A percentile compares a stretch with the other conserved stretches of the same genome.
Conservation (phyloP, 2,797 vertebrate genomes). For the Semaprochilodus insignis region DNA sequence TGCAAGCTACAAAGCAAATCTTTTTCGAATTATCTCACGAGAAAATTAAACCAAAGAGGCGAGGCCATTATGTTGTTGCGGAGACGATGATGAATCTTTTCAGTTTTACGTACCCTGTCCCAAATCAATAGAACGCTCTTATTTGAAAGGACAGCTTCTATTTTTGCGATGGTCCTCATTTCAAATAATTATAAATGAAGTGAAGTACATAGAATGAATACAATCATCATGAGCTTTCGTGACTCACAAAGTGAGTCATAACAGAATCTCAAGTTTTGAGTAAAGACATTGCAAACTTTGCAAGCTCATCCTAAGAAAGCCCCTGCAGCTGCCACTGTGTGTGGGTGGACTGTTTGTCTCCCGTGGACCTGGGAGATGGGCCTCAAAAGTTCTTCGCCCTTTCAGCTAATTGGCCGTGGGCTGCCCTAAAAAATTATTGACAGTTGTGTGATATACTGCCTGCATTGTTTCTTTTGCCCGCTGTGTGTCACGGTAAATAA, state of each 20-base stretch:
- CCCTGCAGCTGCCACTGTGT: constrained; percentile 79
- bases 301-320: constrained; percentile 50
- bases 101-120: constrained; percentile 50
- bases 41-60: constrained; percentile 65
- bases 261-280: constrained; percentile 38
- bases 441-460: constrained; percentile 83
- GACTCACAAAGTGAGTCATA: constrained; percentile 40
- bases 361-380: constrained; percentile 65
- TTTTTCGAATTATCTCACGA: constrained; percentile 67
- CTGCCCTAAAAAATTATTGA: constrained; percentile 82
- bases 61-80: constrained; percentile 58
- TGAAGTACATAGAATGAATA: constrained; percentile 26
- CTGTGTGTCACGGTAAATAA: constrained; percentile 78
- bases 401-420: constrained; percentile 85
- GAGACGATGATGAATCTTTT: constrained; percentile 66
- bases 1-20: constrained; percentile 65
- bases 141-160: constrained; percentile 54
- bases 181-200: constrained; percentile 27
- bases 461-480: constrained; percentile 76
- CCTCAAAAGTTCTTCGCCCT: constrained; percentile 75
- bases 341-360: constrained; percentile 83
- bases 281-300: constrained; percentile 26
- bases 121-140: constrained; percentile 46
- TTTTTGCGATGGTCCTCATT: constrained; percentile 36
- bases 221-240: constrained; percentile 12